Evolutionary conservation across 2,797 vertebrate species (phyloP), one percentile per base, ranked within the genome.

Genomic region (Darevskia nairensis): DNA sequence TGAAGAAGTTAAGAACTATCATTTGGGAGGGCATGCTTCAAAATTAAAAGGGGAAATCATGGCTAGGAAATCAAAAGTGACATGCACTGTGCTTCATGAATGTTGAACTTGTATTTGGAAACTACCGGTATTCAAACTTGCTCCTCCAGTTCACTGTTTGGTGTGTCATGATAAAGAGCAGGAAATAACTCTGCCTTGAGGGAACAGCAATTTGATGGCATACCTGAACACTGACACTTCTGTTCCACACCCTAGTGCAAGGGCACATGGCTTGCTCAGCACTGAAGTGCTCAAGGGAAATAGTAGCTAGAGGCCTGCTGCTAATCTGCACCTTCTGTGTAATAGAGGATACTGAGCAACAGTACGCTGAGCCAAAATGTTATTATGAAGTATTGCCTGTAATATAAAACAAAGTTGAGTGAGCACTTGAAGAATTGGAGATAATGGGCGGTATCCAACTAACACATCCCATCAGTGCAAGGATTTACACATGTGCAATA

Each of bases 181-280:
- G 50, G 32, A 66, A 88, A 81, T 84, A 78, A 81, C 17, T 61
- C 32, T 81, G 83, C 78, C 83, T 85, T 75, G n/a, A 25, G 71
- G 88, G 61, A 85, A 80, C 27, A 75, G 78, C 59, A 89, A 85
- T 75, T 84, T 59, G 44, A 55, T n/a, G 55, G 25, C 55, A 55
- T 68, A 76, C 35, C 35, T 76, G 78, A 80, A 79, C 71, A 41
- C 55, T 76, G 41, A 68, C 77, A 68, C 44, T 79, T 75, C 41
- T 55, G 71, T 32, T 76, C 71, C 32, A 80, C 59, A 44, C 88
- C 44, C 41, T 85, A 50, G 25, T 50, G 44, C 32, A 76, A 50
- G 10, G 10, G 6, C 25, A 27, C 29, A 66, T 8, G 35, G 69
- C 50, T 72, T 84, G 4, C 80, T 84, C 50, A 29, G 27, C 19